A percentile compares a stretch with the other conserved stretches of the same genome.
phyloP scores from a whole-genome alignment of 2,888 invertebrate species.

The Apodemia duryi region DNA sequence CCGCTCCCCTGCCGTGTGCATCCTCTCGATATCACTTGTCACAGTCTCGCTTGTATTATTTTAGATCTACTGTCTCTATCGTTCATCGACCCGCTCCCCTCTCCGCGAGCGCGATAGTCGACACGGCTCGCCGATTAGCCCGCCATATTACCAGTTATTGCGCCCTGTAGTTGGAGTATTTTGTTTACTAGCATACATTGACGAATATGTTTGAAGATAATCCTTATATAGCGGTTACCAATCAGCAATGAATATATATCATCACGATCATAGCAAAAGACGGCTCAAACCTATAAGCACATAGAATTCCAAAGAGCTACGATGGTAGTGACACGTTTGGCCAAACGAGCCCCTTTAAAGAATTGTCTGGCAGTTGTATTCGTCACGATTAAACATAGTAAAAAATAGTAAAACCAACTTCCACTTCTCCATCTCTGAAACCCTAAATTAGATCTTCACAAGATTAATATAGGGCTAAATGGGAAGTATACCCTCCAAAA shows the following conservation, averaged over 20 bases:
- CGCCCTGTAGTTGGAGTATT: neutral
- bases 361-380: no score
- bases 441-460: no score
- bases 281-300: no score
- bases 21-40: conserved; percentile 42
- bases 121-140: conserved; percentile 39
- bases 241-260: neutral
- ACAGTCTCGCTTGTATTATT: conserved; percentile 42
- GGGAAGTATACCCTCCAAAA: no score
- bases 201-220: neutral
- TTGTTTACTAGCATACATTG: conserved; percentile 2
- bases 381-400: no score
- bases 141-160: conserved; percentile 19
- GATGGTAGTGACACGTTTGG: no score
- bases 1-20: conserved; percentile 40
- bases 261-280: neutral
- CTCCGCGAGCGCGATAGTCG: conserved; percentile 39
- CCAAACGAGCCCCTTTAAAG: no score
- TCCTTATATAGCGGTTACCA: neutral
- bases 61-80: conserved; percentile 43
- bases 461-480: no score
- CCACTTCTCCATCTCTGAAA: no score
- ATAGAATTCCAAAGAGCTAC: no score
- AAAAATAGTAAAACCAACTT: no score
- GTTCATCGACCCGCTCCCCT: conserved; percentile 56